Evolutionary conservation across 2,888 invertebrate species (phyloP).

Genomic region (Lochmaea crataegi): DNA sequence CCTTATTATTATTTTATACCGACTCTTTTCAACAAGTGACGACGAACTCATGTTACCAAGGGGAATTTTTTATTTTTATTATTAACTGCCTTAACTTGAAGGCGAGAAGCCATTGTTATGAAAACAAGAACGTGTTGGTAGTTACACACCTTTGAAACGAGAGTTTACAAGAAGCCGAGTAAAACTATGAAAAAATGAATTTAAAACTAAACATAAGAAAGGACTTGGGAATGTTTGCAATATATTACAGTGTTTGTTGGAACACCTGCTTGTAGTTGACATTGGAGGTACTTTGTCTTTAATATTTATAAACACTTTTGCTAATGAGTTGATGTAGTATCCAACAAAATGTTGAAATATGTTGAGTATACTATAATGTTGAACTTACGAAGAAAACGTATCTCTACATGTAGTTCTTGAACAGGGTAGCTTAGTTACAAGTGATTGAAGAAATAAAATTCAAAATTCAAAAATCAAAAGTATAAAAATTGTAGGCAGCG

Average conservation of each 20-base stretch:
- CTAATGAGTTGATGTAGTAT: not conserved
- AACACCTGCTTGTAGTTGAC: not conserved
- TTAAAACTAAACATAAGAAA: not conserved
- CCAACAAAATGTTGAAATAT: not conserved
- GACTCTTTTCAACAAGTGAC: too few species aligned
- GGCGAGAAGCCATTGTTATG: not conserved
- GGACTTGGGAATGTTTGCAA: not conserved
- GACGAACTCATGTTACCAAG: not conserved
- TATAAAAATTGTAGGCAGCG: too few species aligned
- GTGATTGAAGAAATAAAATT: too few species aligned
- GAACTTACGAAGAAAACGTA: too few species aligned
- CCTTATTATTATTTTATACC: too few species aligned
- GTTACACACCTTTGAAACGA: not conserved
- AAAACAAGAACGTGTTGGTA: not conserved
- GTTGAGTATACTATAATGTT: too few species aligned
- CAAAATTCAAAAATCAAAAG: too few species aligned
- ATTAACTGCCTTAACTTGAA: not conserved
- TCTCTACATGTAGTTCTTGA: too few species aligned
- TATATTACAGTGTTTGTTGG: not conserved
- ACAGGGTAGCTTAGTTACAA: too few species aligned
- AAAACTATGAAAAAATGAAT: not conserved
- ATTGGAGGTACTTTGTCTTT: not conserved
- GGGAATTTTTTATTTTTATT: not conserved
- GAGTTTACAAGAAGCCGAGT: not conserved
- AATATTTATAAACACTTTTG: slow-evolving; percentile 1